Percentiles rank a stretch among this genome's conserved stretches.
These are phyloP conservation scores for Alcedo atthis DNA, from an alignment of 2,797 vertebrate species.

Conservation along the genomic window DNA sequence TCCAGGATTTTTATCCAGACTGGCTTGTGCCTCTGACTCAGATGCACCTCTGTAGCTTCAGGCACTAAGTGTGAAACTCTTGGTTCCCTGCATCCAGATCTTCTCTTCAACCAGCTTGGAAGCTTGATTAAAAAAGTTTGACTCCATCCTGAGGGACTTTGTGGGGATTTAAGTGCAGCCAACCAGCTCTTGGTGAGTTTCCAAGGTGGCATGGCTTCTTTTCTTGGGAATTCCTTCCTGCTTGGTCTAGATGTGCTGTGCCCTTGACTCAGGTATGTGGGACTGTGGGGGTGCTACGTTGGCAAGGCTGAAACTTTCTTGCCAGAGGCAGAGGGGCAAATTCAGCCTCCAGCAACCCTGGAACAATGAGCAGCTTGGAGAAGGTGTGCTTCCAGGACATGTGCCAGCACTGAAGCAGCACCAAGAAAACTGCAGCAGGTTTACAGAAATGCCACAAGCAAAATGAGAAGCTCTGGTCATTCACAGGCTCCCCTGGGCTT, in stretches of 20 bases:
- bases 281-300: not conserved
- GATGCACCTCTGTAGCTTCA: not conserved
- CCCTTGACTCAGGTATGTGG: not conserved
- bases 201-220: not conserved
- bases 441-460: slow-evolving; percentile 64
- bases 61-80: not conserved
- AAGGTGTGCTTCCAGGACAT: slow-evolving; percentile 57
- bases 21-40: not conserved
- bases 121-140: not conserved
- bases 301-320: not conserved
- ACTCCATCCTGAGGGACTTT: not conserved
- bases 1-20: not conserved
- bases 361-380: slow-evolving; percentile 29
- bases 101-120: not conserved
- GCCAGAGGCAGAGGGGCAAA: not conserved
- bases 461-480: slow-evolving; percentile 58
- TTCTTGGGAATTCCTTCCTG: not conserved
- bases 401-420: slow-evolving; percentile 55
- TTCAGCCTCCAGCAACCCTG: slow-evolving; percentile 31
- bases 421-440: slow-evolving; percentile 16
- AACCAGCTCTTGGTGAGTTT: not conserved
- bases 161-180: not conserved
- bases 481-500: slow-evolving; percentile 36
- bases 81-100: not conserved
- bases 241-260: not conserved